A percentile compares a stretch with the other conserved stretches of the same genome.
phyloP scores from a whole-genome alignment of 1,140 invertebrate genomes.

The Tetraneura akinire region DNA sequence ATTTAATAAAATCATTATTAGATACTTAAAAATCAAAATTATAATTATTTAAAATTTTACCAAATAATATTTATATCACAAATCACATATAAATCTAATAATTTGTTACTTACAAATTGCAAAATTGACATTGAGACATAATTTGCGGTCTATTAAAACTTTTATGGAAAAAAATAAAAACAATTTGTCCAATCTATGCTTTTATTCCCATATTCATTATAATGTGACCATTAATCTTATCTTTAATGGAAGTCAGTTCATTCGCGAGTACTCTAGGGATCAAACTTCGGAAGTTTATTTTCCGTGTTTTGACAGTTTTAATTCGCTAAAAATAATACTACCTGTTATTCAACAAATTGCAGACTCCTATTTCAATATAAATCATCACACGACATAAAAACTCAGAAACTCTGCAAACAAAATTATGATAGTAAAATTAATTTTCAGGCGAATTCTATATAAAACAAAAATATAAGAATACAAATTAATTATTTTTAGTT shows the following conservation, averaged over 20 bases:
- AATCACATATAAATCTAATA: neutral
- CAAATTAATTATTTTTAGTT: too few relatives aligned
- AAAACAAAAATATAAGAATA: too few relatives aligned
- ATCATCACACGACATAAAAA: neutral
- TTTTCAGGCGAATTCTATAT: neutral
- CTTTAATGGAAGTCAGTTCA: neutral
- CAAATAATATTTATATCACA: too few relatives aligned
- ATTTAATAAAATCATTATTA: too few relatives aligned
- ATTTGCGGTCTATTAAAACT: neutral
- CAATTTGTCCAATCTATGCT: neutral
- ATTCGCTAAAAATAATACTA: neutral
- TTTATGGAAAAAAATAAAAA: neutral
- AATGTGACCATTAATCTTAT: neutral
- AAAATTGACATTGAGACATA: neutral
- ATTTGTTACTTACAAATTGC: neutral
- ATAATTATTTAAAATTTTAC: too few relatives aligned
- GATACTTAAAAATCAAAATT: too few relatives aligned
- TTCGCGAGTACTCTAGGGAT: neutral
- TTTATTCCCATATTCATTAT: neutral
- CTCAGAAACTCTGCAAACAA: neutral
- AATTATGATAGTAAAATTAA: neutral
- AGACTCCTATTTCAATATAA: neutral
- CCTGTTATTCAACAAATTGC: neutral
- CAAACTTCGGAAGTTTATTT: neutral
- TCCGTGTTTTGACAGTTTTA: slow-evolving; percentile 3